phyloP scores from a whole-genome alignment of 2,113 vertebrate genomes.

The Alces alces region DNA sequence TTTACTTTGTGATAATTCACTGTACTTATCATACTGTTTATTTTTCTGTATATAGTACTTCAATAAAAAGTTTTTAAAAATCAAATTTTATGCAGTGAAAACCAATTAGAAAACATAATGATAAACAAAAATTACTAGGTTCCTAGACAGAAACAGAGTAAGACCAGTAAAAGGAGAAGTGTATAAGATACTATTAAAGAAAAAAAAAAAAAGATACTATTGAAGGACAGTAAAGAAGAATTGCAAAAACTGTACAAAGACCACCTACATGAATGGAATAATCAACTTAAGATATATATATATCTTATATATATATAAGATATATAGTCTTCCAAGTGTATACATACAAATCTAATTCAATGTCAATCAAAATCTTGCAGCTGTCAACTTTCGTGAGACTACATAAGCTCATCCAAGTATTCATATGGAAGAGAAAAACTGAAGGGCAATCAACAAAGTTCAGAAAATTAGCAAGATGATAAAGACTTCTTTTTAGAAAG shows the following conservation, averaged over 20 bases:
- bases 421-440: background rate
- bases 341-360: background rate
- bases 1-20: background rate
- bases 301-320: too few species aligned
- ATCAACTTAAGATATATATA: background rate
- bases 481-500: background rate
- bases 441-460: background rate
- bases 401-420: background rate
- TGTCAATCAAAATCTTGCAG: background rate
- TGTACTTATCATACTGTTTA: background rate
- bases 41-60: background rate
- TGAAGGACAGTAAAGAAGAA: background rate
- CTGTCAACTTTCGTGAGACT: background rate
- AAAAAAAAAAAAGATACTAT: background rate
- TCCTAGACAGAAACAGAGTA: background rate
- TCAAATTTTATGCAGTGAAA: background rate
- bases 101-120: background rate
- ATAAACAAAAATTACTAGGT: background rate
- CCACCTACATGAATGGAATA: background rate
- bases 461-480: background rate
- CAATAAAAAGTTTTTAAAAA: background rate
- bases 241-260: background rate
- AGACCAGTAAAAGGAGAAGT: background rate
- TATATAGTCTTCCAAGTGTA: background rate
- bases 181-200: background rate